Evolutionary conservation across 2,113 vertebrate species (phyloP), one percentile per base, ranked within the genome.

Genomic region (Pluvialis apricaria): DNA sequence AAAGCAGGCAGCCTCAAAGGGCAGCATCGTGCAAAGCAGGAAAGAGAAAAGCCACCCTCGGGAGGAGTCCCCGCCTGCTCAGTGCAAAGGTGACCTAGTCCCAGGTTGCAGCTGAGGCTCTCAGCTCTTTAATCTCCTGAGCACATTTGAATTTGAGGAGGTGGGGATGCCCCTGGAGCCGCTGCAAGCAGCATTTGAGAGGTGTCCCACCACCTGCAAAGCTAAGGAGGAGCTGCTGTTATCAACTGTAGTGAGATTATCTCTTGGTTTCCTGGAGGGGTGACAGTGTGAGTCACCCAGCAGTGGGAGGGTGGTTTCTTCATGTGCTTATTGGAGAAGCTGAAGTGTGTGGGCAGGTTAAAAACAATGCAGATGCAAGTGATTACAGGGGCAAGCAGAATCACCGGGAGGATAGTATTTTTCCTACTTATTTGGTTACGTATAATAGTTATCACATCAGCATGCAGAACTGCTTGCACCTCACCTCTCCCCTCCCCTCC

Each of bases 221-320:
- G 76, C 57, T 28, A 34, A 47, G 55, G 15, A 86, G 61, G 44
- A 65, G 77, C 47, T 42, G 65, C 36, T 21, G 29, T 68, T 90
- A 76, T 83, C 93, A 80, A 18, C 42, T 2, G 0, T 9, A 16
- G 66, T 2, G 2, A 77, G 81, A 45, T 26, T 51, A 71, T 73
- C 71, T 49, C 80, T 81, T 15, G 15, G 61, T 87, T 97, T 97
- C 94, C 94, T 91, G 91, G 36, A 86, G 86, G 40, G 73, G 77
- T 80, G 31, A 73, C 65, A 15, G 34, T 19, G 31, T 95, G 97
- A 97, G 70, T 96, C 96, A 96, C 36, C 15, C 11, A 1, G 83
- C 57, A 21, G 61, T 72, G 77, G 69, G 96, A 95, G 79, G 82
- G 75, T 44, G 75, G 85, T 34, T 94, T 84, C 60, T 86, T 62